A percentile compares a stretch with the other conserved stretches of the same genome.
Evolutionary conservation across 2,113 vertebrate species (phyloP).

Genomic region (Corvus hawaiiensis): DNA sequence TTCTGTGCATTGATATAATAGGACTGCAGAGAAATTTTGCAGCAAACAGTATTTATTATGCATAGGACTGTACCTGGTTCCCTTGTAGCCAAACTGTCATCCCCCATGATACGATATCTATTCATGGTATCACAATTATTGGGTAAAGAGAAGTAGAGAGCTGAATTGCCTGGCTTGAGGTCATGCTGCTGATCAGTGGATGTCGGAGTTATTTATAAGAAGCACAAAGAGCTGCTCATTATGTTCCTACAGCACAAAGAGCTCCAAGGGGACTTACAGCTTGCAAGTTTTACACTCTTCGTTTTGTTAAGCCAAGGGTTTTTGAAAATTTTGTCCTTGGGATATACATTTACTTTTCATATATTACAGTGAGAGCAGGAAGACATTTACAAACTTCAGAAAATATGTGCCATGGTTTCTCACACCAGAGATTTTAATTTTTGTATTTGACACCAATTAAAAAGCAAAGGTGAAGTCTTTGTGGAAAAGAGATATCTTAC

Average conservation of each 20-base stretch:
- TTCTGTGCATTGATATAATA: background rate
- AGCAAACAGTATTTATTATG: conserved; percentile 3
- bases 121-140: background rate
- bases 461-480: background rate
- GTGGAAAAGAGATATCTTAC: background rate
- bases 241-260: background rate
- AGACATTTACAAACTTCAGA: background rate
- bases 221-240: conserved; percentile 6
- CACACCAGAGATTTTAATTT: background rate
- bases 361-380: background rate
- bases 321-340: conserved; percentile 24
- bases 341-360: background rate
- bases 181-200: background rate
- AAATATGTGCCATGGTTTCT: background rate
- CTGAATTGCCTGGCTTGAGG: conserved; percentile 2
- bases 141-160: background rate
- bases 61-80: background rate
- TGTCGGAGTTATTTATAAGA: conserved; percentile 1
- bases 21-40: background rate
- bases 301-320: background rate
- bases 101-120: background rate
- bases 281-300: background rate
- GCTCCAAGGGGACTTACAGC: background rate
- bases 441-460: background rate
- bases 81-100: background rate